A percentile compares a stretch with the other conserved stretches of the same genome.
Conservation (phyloP, 1,140 invertebrate genomes). For the Sycophaga agraensis region DNA sequence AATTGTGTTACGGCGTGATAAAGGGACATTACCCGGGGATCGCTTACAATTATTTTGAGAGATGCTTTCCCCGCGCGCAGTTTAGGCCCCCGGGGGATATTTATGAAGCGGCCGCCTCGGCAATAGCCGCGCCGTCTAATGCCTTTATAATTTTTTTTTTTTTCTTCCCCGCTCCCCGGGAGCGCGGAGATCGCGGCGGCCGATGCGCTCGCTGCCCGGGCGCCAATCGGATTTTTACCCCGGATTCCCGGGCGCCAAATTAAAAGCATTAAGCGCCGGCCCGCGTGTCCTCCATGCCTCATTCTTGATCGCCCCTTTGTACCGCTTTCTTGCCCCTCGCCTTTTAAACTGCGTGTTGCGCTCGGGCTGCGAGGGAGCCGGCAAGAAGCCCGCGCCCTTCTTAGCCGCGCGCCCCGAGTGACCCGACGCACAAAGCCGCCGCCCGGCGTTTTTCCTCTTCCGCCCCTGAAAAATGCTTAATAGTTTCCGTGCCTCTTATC, state of each 20-base stretch:
- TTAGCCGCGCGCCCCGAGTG: slow-evolving; percentile 22
- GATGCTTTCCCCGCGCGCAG: too few relatives aligned
- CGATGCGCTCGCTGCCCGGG: neutral
- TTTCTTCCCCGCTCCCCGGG: neutral
- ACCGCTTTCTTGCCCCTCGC: slow-evolving; percentile 13
- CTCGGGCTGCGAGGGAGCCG: too few relatives aligned
- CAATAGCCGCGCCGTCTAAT: too few relatives aligned
- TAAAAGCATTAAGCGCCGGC: too few relatives aligned
- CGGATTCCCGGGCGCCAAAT: too few relatives aligned
- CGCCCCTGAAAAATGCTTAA: slow-evolving; percentile 38
- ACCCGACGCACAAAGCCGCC: slow-evolving; percentile 29
- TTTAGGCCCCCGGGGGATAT: too few relatives aligned
- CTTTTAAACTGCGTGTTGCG: slow-evolving; percentile 8
- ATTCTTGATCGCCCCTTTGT: slow-evolving; percentile 28
- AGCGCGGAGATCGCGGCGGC: neutral
- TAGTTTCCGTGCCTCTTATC: slow-evolving; percentile 28
- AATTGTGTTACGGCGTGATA: neutral
- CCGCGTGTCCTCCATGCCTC: slow-evolving; percentile 19
- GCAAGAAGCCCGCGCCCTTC: neutral
- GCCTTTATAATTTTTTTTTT: neutral
- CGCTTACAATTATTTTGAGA: neutral
- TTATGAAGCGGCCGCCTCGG: too few relatives aligned
- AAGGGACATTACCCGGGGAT: neutral
- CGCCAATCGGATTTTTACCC: too few relatives aligned
- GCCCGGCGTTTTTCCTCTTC: slow-evolving; percentile 31